Percentiles rank a stretch among this genome's conserved stretches.
Evolutionary conservation across 2,797 vertebrate species (phyloP).

Genomic region (Ctenopoma multispine): DNA sequence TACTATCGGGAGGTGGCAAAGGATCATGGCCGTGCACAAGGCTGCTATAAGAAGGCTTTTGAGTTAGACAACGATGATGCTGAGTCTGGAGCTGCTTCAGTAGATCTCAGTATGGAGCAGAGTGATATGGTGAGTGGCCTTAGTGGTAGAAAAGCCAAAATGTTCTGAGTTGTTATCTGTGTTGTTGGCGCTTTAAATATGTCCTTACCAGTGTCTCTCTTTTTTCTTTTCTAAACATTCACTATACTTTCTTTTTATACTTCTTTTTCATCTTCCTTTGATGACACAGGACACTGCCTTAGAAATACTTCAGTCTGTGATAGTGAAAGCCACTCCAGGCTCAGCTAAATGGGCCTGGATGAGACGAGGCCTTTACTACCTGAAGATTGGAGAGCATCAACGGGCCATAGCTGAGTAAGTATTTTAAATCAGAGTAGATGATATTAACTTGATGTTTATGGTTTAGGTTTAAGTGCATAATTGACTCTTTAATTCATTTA

Average conservation of each 20-base stretch:
- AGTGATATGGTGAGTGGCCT: slow-evolving; percentile 88
- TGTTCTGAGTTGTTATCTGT: not conserved
- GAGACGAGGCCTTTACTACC: slow-evolving; percentile 91
- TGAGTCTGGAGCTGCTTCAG: slow-evolving; percentile 91
- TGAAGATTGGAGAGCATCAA: slow-evolving; percentile 89
- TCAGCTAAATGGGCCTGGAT: slow-evolving; percentile 99
- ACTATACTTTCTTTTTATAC: not conserved
- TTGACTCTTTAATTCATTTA: slow-evolving; percentile 17
- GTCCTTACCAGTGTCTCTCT: not conserved
- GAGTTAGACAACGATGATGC: slow-evolving; percentile 88
- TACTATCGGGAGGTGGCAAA: slow-evolving; percentile 90
- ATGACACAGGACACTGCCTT: slow-evolving; percentile 89
- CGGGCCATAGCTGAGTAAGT: slow-evolving; percentile 94
- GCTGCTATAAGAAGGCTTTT: slow-evolving; percentile 97
- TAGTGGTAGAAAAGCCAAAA: not conserved
- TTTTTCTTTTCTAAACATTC: not conserved
- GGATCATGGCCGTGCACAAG: slow-evolving; percentile 90
- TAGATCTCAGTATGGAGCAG: slow-evolving; percentile 92
- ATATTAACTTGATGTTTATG: not conserved
- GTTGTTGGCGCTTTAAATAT: not conserved
- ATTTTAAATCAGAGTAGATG: not conserved
- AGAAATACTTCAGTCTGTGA: slow-evolving; percentile 89
- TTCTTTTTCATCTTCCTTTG: slow-evolving; percentile 1
- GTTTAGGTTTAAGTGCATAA: not conserved
- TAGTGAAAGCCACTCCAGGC: slow-evolving; percentile 89